phyloP scores from a whole-genome alignment of 2,888 invertebrate species.

The Plutella xylostella region DNA sequence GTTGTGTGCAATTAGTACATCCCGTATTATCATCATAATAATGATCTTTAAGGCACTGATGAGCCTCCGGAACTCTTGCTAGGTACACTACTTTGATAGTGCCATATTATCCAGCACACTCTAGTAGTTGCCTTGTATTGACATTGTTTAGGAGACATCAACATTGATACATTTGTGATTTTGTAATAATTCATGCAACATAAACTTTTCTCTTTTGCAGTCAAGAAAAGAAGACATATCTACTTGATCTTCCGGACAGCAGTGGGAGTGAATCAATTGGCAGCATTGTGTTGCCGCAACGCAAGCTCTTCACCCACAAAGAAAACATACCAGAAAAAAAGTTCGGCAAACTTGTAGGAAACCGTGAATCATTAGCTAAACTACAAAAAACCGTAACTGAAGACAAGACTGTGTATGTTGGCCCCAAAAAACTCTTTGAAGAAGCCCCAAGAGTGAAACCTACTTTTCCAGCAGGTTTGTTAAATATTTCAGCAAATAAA shows the following conservation, averaged over 20 bases:
- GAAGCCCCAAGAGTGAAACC: not conserved
- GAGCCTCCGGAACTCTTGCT: no score
- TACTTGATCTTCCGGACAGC: conserved; percentile 45
- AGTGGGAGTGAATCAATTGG: conserved; percentile 51
- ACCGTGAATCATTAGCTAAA: conserved; percentile 34
- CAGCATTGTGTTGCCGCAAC: conserved; percentile 51
- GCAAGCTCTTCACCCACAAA: conserved; percentile 44
- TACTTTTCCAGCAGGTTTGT: conserved; percentile 38
- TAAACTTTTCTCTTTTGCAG: conserved; percentile 20
- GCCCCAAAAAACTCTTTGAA: conserved; percentile 9
- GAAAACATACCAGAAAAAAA: conserved; percentile 32
- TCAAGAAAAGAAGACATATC: conserved; percentile 38
- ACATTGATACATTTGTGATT: no score
- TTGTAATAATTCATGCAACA: not conserved
- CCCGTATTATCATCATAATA: no score
- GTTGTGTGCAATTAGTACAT: no score
- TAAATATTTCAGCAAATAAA: conserved; percentile 39
- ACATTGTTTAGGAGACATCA: no score
- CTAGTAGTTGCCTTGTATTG: no score
- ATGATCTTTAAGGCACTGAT: no score
- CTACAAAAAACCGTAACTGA: conserved; percentile 27
- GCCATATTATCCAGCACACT: no score
- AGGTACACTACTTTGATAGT: no score
- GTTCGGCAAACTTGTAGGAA: conserved; percentile 30
- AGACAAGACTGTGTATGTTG: not conserved